Percentiles rank a stretch among this genome's conserved stretches.
Conservation (phyloP, 2,797 vertebrate genomes). For the Macroramphosus scolopax region DNA sequence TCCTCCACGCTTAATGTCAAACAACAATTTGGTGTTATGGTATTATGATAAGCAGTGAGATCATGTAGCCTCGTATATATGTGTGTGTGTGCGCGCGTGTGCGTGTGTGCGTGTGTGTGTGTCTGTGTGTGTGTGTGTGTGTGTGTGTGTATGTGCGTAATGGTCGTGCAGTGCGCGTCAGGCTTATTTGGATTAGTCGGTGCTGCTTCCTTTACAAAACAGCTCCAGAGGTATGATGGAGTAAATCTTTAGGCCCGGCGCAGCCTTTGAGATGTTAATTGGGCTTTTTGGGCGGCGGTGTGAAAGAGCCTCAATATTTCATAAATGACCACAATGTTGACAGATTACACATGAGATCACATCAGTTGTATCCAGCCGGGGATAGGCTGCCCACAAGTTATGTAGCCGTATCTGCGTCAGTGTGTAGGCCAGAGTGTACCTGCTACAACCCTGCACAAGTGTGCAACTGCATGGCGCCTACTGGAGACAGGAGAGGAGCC, state of each 20-base stretch:
- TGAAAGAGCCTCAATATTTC: slow-evolving; percentile 11
- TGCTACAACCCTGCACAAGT: slow-evolving; percentile 49
- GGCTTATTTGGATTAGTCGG: slow-evolving; percentile 64
- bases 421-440: slow-evolving; percentile 51
- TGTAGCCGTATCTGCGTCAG: slow-evolving; percentile 58
- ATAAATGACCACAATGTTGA: slow-evolving; percentile 33
- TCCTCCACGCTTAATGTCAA: slow-evolving; percentile 20
- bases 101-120: slow-evolving; percentile 23
- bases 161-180: slow-evolving; percentile 60
- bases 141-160: slow-evolving; percentile 40
- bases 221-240: slow-evolving; percentile 50
- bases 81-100: slow-evolving; percentile 28
- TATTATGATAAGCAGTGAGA: slow-evolving; percentile 23
- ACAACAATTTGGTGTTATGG: slow-evolving; percentile 24
- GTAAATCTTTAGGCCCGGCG: slow-evolving; percentile 38
- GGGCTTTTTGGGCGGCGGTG: slow-evolving; percentile 15
- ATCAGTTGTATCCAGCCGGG: slow-evolving; percentile 27
- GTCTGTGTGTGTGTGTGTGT: slow-evolving; percentile 23
- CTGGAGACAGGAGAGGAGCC: slow-evolving; percentile 27
- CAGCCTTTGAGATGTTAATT: slow-evolving; percentile 18
- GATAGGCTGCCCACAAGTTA: slow-evolving; percentile 36
- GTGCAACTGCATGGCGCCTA: slow-evolving; percentile 45
- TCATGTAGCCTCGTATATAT: slow-evolving; percentile 40
- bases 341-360: slow-evolving; percentile 52
- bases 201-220: slow-evolving; percentile 59